Evolutionary conservation across 2,888 invertebrate species (phyloP).

Genomic region (Horisme vitalbata): DNA sequence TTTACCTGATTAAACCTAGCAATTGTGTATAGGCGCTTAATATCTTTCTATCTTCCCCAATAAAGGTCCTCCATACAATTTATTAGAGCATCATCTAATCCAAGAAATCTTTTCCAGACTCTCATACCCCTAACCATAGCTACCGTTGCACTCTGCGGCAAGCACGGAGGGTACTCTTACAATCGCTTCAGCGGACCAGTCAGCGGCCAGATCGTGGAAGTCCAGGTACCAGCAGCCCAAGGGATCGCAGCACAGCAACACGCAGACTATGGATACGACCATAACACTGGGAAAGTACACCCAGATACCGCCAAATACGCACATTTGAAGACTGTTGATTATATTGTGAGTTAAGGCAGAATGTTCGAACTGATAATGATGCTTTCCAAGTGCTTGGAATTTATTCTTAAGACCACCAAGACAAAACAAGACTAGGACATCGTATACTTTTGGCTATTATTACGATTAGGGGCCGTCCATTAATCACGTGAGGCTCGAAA

Average conservation of each 20-base stretch:
- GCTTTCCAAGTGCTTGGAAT: too few species aligned
- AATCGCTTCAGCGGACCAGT: slow-evolving; percentile 89
- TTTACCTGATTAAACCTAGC: too few species aligned
- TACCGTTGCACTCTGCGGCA: slow-evolving; percentile 49
- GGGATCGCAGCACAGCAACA: slow-evolving; percentile 71
- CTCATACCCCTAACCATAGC: slow-evolving; percentile 51
- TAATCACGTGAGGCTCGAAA: too few species aligned
- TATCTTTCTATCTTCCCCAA: neutral
- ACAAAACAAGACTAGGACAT: too few species aligned
- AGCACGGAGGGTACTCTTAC: slow-evolving; percentile 85
- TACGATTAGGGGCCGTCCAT: too few species aligned
- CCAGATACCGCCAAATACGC: slow-evolving; percentile 77
- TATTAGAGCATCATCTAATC: too few species aligned
- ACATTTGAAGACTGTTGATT: slow-evolving; percentile 84
- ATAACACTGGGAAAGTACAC: slow-evolving; percentile 68
- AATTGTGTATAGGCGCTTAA: too few species aligned
- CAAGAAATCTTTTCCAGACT: slow-evolving; percentile 56
- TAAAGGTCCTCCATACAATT: too few species aligned
- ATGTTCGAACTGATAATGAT: too few species aligned
- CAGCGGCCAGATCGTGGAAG: slow-evolving; percentile 84
- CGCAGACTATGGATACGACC: slow-evolving; percentile 77
- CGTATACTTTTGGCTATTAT: too few species aligned
- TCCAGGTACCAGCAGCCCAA: slow-evolving; percentile 77
- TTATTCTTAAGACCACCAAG: too few species aligned
- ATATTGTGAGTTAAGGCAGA: slow-evolving; percentile 74